A percentile compares a stretch with the other conserved stretches of the same genome.
These are phyloP conservation scores for Acipenser transmontanus DNA, from an alignment of 2,797 vertebrate genomes.

Conservation along the genomic window DNA sequence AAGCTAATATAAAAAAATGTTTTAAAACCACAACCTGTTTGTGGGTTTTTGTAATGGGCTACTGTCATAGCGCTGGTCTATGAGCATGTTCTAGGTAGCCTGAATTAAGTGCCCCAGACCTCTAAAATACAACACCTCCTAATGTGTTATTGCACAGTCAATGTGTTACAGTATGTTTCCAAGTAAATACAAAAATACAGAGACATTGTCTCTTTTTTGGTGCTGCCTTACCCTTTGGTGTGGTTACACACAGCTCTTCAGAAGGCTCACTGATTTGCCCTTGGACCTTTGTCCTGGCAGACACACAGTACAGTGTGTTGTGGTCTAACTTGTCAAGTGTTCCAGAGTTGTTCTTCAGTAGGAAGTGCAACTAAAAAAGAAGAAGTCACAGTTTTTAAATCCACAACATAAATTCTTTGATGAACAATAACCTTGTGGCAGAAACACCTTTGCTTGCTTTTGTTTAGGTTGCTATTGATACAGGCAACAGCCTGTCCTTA, in stretches of 20 bases:
- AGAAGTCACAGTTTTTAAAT: neutral
- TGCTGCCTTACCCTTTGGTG: slow-evolving; percentile 22
- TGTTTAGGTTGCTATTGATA: no score
- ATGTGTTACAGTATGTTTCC: no score
- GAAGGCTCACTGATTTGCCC: slow-evolving; percentile 2
- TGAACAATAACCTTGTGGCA: neutral
- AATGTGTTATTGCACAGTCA: no score
- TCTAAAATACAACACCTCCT: no score
- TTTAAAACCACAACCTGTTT: no score
- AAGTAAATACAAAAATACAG: neutral
- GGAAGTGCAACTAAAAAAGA: slow-evolving; percentile 8
- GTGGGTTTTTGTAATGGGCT: no score
- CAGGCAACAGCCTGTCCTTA: no score
- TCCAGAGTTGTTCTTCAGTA: slow-evolving; percentile 5
- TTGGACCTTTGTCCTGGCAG: slow-evolving; percentile 6
- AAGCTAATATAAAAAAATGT: no score
- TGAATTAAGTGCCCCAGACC: no score
- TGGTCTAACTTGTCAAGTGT: slow-evolving; percentile 19
- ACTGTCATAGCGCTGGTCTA: no score
- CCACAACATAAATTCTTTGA: neutral
- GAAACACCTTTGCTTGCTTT: no score
- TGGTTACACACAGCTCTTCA: slow-evolving; percentile 18
- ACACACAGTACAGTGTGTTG: slow-evolving; percentile 23
- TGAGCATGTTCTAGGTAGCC: no score
- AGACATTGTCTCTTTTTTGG: neutral